phyloP scores from a whole-genome alignment of 1,140 invertebrate genomes.

The Nylanderia fulva region DNA sequence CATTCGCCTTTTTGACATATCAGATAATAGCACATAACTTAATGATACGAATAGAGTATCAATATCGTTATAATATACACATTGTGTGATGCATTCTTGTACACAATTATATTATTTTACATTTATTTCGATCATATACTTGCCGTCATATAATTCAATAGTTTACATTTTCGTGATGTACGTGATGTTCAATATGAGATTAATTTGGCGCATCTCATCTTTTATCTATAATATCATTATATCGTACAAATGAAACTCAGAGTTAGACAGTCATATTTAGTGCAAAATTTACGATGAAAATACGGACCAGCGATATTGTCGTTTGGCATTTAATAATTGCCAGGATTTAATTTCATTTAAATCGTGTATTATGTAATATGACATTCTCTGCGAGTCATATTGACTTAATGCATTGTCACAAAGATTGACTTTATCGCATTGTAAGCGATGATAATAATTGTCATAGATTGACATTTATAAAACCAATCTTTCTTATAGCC shows the following conservation, averaged over 20 bases:
- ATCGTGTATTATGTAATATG: background rate
- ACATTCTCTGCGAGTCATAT: background rate
- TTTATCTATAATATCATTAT: constrained; percentile 7
- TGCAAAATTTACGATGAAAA: background rate
- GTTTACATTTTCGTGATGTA: background rate
- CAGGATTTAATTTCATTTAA: background rate
- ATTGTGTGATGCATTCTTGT: background rate
- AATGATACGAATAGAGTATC: constrained; percentile 14
- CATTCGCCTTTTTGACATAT: background rate
- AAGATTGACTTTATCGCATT: background rate
- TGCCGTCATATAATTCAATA: background rate
- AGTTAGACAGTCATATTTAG: background rate
- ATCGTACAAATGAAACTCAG: background rate
- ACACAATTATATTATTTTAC: constrained; percentile 15
- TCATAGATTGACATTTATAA: background rate
- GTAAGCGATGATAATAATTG: background rate
- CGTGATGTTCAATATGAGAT: background rate
- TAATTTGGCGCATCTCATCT: constrained; percentile 15
- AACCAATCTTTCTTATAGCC: background rate
- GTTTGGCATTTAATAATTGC: background rate
- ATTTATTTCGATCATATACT: constrained; percentile 25
- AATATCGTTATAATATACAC: background rate
- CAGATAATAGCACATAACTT: constrained; percentile 30
- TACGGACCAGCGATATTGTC: too few relatives aligned
- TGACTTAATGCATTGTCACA: background rate